phyloP scores from a whole-genome alignment of 1,140 invertebrate species.

The Copidosoma floridanum region DNA sequence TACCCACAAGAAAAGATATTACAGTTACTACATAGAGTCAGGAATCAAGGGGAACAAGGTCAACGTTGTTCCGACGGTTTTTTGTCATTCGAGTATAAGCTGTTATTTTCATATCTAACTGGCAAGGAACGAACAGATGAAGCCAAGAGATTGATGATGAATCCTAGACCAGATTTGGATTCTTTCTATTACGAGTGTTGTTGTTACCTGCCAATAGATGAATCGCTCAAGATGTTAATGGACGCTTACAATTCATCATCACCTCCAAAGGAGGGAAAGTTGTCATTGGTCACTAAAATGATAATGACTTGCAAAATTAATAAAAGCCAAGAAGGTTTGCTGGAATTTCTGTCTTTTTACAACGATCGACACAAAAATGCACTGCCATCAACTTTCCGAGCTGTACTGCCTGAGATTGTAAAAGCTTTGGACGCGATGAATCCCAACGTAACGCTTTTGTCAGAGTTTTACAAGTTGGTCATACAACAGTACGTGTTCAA shows the following conservation, averaged over 20 bases:
- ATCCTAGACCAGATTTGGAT: background rate
- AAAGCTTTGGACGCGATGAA: too few species aligned
- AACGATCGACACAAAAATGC: background rate
- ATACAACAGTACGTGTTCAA: too few species aligned
- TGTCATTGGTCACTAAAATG: background rate
- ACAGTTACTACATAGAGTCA: too few species aligned
- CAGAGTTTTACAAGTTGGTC: too few species aligned
- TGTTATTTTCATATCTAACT: too few species aligned
- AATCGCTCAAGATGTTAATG: background rate
- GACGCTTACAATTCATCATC: too few species aligned
- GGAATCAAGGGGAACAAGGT: too few species aligned
- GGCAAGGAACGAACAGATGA: background rate
- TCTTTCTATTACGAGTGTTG: background rate
- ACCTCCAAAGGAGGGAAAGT: background rate
- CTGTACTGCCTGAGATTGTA: too few species aligned
- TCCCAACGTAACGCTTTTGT: too few species aligned
- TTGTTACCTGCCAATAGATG: background rate
- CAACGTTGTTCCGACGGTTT: too few species aligned
- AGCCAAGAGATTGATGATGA: background rate
- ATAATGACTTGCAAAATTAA: background rate
- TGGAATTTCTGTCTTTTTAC: background rate
- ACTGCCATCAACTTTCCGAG: background rate
- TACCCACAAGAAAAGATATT: background rate
- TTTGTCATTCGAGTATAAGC: too few species aligned
- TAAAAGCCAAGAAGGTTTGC: background rate